Percentiles rank a stretch among this genome's conserved stretches.
These are phyloP conservation scores for Carettochelys insculpta DNA, from an alignment of 2,113 vertebrate genomes.

Conservation along the genomic window DNA sequence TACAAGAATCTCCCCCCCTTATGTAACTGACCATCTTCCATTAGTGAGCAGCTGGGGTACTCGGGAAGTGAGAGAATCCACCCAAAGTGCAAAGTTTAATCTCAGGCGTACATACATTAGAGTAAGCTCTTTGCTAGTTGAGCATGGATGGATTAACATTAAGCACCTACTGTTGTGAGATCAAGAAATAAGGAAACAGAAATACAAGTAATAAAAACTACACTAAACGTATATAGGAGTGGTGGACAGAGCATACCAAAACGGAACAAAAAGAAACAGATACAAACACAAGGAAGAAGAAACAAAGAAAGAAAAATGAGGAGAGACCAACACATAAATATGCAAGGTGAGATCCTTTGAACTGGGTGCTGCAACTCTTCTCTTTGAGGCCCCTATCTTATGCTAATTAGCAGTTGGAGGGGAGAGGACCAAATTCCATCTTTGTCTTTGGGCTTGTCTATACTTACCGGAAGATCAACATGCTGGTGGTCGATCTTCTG, in stretches of 20 bases:
- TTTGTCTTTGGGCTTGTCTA: too few relatives aligned
- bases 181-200: background rate
- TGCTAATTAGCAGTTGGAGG: background rate
- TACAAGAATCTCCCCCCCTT: background rate
- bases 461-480: too few relatives aligned
- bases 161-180: background rate
- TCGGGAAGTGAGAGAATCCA: background rate
- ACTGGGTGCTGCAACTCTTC: background rate
- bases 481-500: too few relatives aligned
- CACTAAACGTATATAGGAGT: background rate
- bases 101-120: background rate
- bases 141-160: background rate
- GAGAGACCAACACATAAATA: background rate
- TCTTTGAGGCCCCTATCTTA: background rate
- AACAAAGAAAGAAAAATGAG: background rate
- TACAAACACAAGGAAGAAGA: background rate
- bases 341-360: background rate
- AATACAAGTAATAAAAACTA: background rate
- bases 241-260: background rate
- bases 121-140: background rate
- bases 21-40: background rate
- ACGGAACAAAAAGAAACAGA: background rate
- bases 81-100: background rate
- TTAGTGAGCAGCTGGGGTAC: fast-evolving
- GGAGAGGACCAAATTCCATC: background rate